Evolutionary conservation across 2,797 vertebrate species (phyloP).

Genomic region (Gallirallus australis): DNA sequence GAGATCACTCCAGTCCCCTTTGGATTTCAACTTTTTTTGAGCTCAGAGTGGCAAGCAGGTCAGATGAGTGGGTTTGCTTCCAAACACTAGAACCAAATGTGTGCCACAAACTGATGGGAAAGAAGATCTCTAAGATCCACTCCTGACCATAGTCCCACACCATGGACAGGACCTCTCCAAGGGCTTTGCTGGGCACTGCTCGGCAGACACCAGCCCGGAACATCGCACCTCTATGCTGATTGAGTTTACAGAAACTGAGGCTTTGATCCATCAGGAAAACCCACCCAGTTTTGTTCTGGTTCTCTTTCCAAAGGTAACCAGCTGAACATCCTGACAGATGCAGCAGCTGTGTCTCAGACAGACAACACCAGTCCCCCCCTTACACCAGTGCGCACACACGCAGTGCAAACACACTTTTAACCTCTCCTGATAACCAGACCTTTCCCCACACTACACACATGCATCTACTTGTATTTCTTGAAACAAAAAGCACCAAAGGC

Average conservation of each 20-base stretch:
- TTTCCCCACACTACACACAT: neutral
- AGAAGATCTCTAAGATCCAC: neutral
- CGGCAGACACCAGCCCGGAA: neutral
- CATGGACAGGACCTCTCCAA: neutral
- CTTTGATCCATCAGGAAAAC: neutral
- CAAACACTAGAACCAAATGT: neutral
- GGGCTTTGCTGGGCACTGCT: neutral
- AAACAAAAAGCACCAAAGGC: neutral
- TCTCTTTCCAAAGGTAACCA: neutral
- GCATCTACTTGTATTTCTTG: neutral
- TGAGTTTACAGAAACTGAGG: neutral
- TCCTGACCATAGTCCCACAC: neutral
- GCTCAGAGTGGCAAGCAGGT: neutral
- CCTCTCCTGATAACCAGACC: neutral
- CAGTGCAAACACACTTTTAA: neutral
- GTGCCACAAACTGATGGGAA: neutral
- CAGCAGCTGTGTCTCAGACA: neutral
- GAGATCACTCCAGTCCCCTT: neutral
- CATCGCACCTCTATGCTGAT: neutral
- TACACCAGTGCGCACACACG: neutral
- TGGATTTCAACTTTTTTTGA: neutral
- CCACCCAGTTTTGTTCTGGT: rapidly evolving
- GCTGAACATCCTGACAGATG: neutral
- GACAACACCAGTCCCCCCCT: neutral
- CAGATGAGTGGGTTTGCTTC: neutral